These are phyloP conservation scores for Brachionus sp. DNA, from an alignment of 1,140 invertebrate genomes.

Conservation along the genomic window DNA sequence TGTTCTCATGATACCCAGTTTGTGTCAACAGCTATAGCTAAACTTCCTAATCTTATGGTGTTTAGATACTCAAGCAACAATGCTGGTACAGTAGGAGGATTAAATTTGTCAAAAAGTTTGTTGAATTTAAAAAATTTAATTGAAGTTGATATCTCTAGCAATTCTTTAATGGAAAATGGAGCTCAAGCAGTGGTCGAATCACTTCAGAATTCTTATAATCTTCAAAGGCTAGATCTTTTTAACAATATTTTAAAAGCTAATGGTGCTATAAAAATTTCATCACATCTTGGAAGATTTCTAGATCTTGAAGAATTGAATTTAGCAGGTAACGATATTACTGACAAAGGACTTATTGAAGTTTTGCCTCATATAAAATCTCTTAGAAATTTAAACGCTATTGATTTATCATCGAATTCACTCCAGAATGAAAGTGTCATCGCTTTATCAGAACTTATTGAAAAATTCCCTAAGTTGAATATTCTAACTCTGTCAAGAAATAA, in stretches of 20 bases:
- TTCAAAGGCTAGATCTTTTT: neutral
- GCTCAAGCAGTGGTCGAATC: neutral
- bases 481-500: neutral
- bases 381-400: neutral
- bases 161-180: neutral
- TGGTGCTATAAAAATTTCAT: neutral
- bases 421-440: neutral
- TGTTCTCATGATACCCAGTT: neutral
- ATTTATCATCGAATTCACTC: neutral
- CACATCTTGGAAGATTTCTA: neutral
- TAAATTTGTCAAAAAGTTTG: neutral
- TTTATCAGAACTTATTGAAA: neutral
- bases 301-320: neutral
- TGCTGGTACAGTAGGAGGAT: neutral
- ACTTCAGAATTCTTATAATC: neutral
- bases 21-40: neutral
- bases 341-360: neutral
- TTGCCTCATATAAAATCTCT: neutral
- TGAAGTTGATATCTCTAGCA: neutral
- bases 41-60: neutral
- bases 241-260: neutral
- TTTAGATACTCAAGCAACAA: neutral
- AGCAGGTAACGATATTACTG: neutral
- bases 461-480: neutral
- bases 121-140: neutral